phyloP scores from a whole-genome alignment of 1,140 invertebrate genomes.

The Copidosoma floridanum region DNA sequence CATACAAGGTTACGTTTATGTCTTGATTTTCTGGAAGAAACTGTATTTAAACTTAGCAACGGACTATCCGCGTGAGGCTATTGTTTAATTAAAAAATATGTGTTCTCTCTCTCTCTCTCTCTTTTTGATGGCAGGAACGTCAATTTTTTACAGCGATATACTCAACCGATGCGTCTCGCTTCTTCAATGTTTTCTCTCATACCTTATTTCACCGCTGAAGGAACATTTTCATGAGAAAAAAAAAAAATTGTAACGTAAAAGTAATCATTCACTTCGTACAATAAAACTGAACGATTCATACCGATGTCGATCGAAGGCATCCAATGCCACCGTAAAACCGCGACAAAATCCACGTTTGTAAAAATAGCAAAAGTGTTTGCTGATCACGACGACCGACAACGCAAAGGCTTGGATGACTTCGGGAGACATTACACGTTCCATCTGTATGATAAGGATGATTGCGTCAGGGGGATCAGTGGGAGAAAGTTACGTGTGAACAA shows the following conservation, averaged over 20 bases:
- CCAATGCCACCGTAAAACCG: too few species aligned
- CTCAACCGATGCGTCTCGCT: constrained; percentile 22
- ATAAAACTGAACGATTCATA: constrained; percentile 47
- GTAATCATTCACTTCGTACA: constrained; percentile 27
- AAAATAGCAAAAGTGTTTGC: too few species aligned
- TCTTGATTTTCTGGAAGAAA: not conserved
- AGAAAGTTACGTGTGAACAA: constrained; percentile 51
- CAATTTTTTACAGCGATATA: constrained; percentile 9
- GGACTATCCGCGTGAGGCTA: constrained; percentile 4
- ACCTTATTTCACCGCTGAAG: constrained; percentile 39
- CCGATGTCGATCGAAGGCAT: too few species aligned
- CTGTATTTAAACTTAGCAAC: constrained; percentile 5
- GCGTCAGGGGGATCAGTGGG: constrained; percentile 35
- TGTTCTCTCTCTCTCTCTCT: too few species aligned
- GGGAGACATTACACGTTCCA: constrained; percentile 43
- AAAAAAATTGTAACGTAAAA: constrained; percentile 17
- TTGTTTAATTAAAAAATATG: constrained; percentile 16
- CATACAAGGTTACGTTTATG: not conserved
- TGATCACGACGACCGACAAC: too few species aligned
- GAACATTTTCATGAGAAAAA: too few species aligned
- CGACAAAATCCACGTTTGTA: too few species aligned
- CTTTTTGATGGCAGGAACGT: constrained; percentile 30
- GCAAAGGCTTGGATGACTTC: constrained; percentile 37
- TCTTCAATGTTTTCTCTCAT: constrained; percentile 34
- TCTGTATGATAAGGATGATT: constrained; percentile 54